Evolutionary conservation across 2,113 vertebrate species (phyloP), one percentile per base, ranked within the genome.

Genomic region (Nansenia antarctica): DNA sequence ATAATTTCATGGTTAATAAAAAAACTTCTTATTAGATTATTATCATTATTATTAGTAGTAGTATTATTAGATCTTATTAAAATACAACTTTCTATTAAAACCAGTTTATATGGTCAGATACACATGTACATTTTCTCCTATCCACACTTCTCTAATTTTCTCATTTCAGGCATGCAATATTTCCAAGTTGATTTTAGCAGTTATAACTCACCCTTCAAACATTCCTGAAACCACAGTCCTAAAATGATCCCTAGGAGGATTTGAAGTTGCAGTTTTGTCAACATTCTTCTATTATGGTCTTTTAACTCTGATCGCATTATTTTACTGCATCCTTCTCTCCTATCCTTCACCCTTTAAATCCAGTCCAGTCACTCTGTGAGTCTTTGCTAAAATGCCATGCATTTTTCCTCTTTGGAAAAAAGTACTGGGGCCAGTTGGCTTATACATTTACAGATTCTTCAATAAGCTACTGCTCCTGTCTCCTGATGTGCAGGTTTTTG

Each of bases 341-440:
- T 67, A 71, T 49, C 3, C 32, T 59, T 68, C 65, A n/a, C 14
- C 31, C 70, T 69, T 52, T 60, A 62, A 79, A 54, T 18, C 6
- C 27, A 58, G 5, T 29, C 27, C 14, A 5, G n/a, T 58, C 31
- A 69, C 49, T 14, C 27, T 72, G 69, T 67, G 34, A 37, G 30
- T 63, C 60, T 65, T 32, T 62, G 52, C 67, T 65, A 67, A 85
- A 63, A 85, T 88, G 66, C 85, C 83, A 0, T 37, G 42, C 42
- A 73, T 85, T 81, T 77, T 86, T 86, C 62, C 79, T 55, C 7
- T 22, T 75, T 70, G 86, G 86, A 89, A 89, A 81, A 59, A 12
- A 34, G 22, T 65, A 11, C 7, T n/a, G 71, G 78, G 74, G 84
- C 85, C 86, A 90, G 74, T 68, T 84, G 80, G 84, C 82, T 79